Evolutionary conservation across 1,140 invertebrate species (phyloP).

Genomic region (Drosophila burlai): DNA sequence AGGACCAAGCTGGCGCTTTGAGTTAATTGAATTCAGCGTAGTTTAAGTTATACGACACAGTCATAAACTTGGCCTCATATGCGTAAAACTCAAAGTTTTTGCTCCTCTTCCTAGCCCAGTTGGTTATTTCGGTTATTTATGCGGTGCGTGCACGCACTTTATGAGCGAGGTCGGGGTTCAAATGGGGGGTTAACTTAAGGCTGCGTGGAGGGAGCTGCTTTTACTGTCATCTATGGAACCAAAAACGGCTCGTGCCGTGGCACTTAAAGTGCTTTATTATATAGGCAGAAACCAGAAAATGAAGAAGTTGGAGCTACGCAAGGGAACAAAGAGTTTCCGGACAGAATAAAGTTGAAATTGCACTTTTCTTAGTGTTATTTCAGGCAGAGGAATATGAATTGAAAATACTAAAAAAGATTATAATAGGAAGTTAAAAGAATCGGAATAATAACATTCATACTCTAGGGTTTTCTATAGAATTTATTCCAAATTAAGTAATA

Average conservation of each 20-base stretch:
- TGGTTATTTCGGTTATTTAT: slow-evolving; percentile 52
- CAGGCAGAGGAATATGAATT: slow-evolving; percentile 1
- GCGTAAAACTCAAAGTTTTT: slow-evolving; percentile 59
- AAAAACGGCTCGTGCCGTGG: slow-evolving; percentile 51
- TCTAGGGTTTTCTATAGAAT: not conserved
- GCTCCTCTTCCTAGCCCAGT: slow-evolving; percentile 3
- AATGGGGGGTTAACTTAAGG: not conserved
- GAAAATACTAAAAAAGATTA: not conserved
- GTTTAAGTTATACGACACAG: slow-evolving; percentile 71
- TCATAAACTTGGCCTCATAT: slow-evolving; percentile 69
- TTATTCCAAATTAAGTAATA: not conserved
- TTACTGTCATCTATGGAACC: slow-evolving; percentile 57
- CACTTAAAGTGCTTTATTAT: slow-evolving; percentile 62
- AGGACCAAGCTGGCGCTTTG: slow-evolving; percentile 46
- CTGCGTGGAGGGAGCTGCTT: slow-evolving; percentile 7
- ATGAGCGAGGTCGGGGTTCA: slow-evolving; percentile 26
- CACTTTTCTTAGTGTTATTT: not conserved
- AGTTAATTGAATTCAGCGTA: slow-evolving; percentile 71
- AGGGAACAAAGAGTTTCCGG: slow-evolving; percentile 10
- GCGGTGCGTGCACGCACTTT: slow-evolving; percentile 52
- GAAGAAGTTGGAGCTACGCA: not conserved
- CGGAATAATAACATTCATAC: not conserved
- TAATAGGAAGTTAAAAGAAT: not conserved
- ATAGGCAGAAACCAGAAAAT: slow-evolving; percentile 10
- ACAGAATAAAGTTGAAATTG: not conserved